Conservation (phyloP, 2,888 invertebrate species). For the Eilema depressum region DNA sequence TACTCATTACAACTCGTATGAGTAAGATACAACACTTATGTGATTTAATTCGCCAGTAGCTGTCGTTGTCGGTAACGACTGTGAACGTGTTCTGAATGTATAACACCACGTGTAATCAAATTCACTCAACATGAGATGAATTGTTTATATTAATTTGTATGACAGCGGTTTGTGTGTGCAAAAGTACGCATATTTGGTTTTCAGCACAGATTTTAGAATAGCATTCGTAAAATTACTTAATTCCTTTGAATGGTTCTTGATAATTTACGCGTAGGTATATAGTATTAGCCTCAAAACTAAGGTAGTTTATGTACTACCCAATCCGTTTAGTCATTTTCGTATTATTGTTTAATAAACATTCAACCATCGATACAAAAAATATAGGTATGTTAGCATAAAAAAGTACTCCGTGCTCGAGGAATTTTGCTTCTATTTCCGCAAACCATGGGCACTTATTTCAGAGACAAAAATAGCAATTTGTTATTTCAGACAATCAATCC, state of each 20-base stretch:
- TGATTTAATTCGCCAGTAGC: conserved; percentile 12
- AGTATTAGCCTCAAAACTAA: background rate
- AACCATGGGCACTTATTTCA: too few relatives aligned
- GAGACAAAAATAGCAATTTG: too few relatives aligned
- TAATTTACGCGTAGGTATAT: background rate
- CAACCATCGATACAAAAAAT: too few relatives aligned
- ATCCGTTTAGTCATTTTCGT: too few relatives aligned
- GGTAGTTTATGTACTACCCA: too few relatives aligned
- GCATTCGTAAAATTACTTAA: background rate
- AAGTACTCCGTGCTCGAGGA: too few relatives aligned
- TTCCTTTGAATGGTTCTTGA: background rate
- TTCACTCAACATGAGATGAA: conserved; percentile 32
- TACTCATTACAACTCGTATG: conserved; percentile 17
- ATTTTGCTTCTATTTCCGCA: too few relatives aligned
- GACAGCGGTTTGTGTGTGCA: conserved; percentile 3
- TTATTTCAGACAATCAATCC: too few relatives aligned
- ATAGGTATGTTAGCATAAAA: too few relatives aligned
- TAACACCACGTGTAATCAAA: conserved; percentile 44
- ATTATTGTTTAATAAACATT: too few relatives aligned
- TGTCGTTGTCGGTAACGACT: conserved; percentile 38
- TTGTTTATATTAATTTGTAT: conserved; percentile 32
- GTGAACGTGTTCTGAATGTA: conserved; percentile 37
- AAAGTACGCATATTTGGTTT: conserved; percentile 11
- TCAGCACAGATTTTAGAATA: background rate
- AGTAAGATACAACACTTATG: conserved; percentile 20